A percentile compares a stretch with the other conserved stretches of the same genome.
Conservation (phyloP, 2,888 invertebrate genomes). For the Drosophila basisetae region DNA sequence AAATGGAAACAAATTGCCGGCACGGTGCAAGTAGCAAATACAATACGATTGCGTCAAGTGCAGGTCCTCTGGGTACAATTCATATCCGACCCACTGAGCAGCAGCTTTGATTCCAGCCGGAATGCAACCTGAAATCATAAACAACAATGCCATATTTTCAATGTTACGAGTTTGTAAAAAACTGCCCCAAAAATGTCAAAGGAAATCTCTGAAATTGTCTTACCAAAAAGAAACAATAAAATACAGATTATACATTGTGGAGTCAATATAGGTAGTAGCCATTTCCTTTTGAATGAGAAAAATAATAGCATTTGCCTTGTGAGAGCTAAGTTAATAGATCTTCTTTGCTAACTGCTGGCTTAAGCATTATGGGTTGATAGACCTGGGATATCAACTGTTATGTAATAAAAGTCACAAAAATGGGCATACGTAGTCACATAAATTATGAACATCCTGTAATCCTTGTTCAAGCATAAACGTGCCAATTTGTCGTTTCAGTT, state of each 20-base stretch:
- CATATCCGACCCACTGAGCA: conserved; percentile 56
- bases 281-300: background rate
- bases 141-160: background rate
- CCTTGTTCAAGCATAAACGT: conserved; percentile 47
- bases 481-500: conserved; percentile 68
- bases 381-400: background rate
- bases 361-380: background rate
- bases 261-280: background rate
- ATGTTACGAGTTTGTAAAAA: background rate
- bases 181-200: background rate
- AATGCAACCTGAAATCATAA: conserved; percentile 10
- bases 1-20: conserved; percentile 80
- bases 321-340: too few species aligned
- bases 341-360: background rate
- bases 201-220: background rate
- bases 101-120: conserved; percentile 18
- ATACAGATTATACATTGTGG: background rate
- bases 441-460: conserved; percentile 50
- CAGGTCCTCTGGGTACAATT: conserved; percentile 74
- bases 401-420: background rate
- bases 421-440: conserved; percentile 44
- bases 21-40: conserved; percentile 63
- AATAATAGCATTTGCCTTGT: background rate
- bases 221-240: background rate
- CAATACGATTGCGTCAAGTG: conserved; percentile 70